phyloP scores from a whole-genome alignment of 1,140 invertebrate genomes.

The Drosophila nigromelanica region DNA sequence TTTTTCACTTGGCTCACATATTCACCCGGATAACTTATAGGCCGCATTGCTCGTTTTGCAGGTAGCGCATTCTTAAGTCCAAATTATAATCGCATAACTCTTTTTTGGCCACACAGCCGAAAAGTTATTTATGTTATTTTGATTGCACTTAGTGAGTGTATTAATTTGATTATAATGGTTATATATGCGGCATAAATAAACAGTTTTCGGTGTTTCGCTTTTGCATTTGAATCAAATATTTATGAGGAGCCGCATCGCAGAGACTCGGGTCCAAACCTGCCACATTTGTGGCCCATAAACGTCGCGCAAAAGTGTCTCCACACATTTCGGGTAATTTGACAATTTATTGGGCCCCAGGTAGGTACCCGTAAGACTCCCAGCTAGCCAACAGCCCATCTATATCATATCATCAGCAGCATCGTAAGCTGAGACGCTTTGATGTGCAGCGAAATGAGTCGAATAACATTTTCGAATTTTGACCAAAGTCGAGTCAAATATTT shows the following conservation, averaged over 20 bases:
- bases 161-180: conserved; percentile 80
- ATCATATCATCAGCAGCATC: conserved; percentile 9
- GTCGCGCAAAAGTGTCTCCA: conserved; percentile 65
- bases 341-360: conserved; percentile 51
- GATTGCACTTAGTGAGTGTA: conserved; percentile 78
- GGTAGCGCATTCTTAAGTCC: conserved; percentile 35
- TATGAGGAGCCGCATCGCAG: conserved; percentile 43
- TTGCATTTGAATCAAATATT: conserved; percentile 51
- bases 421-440: conserved; percentile 47
- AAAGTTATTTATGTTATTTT: conserved; percentile 77
- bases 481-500: conserved; percentile 4
- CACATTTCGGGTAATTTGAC: conserved; percentile 46
- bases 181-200: conserved; percentile 71
- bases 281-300: conserved; percentile 52
- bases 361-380: conserved; percentile 8
- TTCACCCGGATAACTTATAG: neutral
- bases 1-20: neutral
- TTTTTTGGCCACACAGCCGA: conserved; percentile 34
- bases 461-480: conserved; percentile 27
- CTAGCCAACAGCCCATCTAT: conserved; percentile 46
- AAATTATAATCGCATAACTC: conserved; percentile 71
- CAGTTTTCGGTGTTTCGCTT: conserved; percentile 24
- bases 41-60: conserved; percentile 9
- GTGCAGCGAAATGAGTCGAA: conserved; percentile 37
- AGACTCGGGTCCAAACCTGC: conserved; percentile 7